phyloP scores from a whole-genome alignment of 2,797 vertebrate genomes.

The Catostomus latipinnis region DNA sequence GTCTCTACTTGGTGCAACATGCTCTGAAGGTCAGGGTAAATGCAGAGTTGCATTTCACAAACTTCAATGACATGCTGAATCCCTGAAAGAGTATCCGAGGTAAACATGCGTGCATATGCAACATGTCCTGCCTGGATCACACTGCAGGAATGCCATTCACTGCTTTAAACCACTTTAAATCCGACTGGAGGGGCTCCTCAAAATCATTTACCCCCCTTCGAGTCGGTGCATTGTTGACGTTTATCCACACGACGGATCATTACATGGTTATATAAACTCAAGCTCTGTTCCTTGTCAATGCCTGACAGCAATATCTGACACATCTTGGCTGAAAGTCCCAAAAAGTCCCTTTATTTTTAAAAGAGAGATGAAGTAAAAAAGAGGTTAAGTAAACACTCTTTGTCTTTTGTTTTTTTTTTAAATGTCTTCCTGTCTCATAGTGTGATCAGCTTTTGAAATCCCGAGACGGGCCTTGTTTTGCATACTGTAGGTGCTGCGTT shows the following conservation, averaged over 20 bases:
- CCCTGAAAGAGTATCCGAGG: conserved; percentile 35
- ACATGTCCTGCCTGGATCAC: neutral
- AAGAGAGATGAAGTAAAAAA: conserved; percentile 54
- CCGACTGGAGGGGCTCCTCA: conserved; percentile 9
- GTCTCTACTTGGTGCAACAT: conserved; percentile 51
- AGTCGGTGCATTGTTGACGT: conserved; percentile 13
- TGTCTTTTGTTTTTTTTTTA: conserved; percentile 53
- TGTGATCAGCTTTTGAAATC: conserved; percentile 70
- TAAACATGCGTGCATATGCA: conserved; percentile 3
- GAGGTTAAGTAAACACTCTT: conserved; percentile 72
- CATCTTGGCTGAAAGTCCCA: conserved; percentile 60
- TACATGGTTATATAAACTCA: conserved; percentile 40
- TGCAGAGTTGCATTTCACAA: conserved; percentile 26
- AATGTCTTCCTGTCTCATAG: conserved; percentile 75
- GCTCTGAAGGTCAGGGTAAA: conserved; percentile 25
- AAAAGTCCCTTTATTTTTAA: neutral
- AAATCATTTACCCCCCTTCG: conserved; percentile 8
- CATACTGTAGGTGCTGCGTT: conserved; percentile 77
- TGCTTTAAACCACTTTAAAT: conserved; percentile 24
- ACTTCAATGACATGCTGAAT: conserved; percentile 41
- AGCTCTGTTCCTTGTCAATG: conserved; percentile 65
- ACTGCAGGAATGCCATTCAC: conserved; percentile 44
- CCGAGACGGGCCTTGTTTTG: conserved; percentile 75
- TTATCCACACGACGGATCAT: conserved; percentile 32
- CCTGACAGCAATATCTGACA: conserved; percentile 67